Conservation (phyloP, 2,113 vertebrate species). For the Salvelinus alpinus region DNA sequence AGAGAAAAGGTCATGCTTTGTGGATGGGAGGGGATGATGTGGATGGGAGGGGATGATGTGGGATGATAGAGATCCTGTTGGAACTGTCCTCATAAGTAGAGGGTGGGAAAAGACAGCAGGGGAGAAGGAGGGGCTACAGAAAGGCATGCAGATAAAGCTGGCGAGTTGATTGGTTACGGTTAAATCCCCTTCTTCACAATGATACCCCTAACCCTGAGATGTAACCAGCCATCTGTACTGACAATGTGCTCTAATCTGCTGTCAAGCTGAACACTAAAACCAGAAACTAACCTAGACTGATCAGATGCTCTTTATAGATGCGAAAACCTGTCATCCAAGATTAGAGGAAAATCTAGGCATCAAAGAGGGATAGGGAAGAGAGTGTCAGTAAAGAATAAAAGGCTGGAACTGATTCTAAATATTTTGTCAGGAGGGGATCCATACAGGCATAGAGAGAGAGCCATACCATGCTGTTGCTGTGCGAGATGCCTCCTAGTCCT, state of each 20-base stretch:
- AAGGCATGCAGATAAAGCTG: not conserved
- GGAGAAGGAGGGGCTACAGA: not conserved
- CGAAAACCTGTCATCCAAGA: not conserved
- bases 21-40: not conserved
- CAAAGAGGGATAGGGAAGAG: not conserved
- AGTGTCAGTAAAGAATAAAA: not conserved
- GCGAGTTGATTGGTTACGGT: not conserved
- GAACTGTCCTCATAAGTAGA: not conserved
- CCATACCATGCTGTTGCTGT: conserved; percentile 72
- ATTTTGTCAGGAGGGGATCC: not conserved
- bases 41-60: conserved; percentile 8
- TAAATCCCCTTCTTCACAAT: not conserved
- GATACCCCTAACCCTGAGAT: not conserved
- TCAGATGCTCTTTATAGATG: no score
- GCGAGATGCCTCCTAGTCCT: conserved; percentile 54
- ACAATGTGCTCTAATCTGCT: no score
- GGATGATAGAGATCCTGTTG: not conserved
- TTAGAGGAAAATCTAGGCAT: not conserved
- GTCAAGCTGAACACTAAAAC: no score
- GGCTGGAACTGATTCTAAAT: conserved; percentile 27
- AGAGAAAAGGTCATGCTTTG: conserved; percentile 6
- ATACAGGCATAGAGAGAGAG: conserved; percentile 14
- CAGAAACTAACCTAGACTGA: no score
- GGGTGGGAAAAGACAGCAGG: not conserved
- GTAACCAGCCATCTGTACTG: no score